Base-by-base conservation (phyloP, 1,140 invertebrate species). In the Ceratina australensis region DNA sequence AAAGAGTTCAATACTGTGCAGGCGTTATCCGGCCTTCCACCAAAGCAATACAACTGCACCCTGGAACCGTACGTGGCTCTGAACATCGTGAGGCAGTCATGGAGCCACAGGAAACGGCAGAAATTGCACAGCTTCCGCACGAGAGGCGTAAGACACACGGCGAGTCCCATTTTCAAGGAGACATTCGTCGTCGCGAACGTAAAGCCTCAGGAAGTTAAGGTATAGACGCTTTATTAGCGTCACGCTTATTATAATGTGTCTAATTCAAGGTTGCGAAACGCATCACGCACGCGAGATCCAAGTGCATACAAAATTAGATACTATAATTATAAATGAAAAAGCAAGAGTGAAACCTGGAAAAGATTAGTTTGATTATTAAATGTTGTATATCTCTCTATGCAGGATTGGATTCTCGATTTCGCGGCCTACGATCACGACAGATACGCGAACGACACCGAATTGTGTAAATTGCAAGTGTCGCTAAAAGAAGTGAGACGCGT, bases 391-490 rank as follows among this genome's bases (percentile, higher is more conserved):
- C 5, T 12, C 16, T 77, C 76, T 13, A 83, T 82, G 2, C 4
- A 93, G 92, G 91, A 92, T 24, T 93, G 92, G 91, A 84, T 88
- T 63, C 78, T 93, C 65, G 85, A 90, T 42, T 86, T 93, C 28
- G 71, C 83, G 7, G 90, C 88, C 2, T 83, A 87, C 69, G 91
- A 93, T 84, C 90, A 89, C 47, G 91, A 93, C 83, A 88, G 90
- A 52, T 92, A 89, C 65, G 91, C 90, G 2, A 93, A 92, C 84
- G 89, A 92, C 59, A 92, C 91, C 0, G 90, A 92, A 81, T 67
- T 93, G n/a, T 90, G 89, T 50, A 85, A 85, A n/a, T 78, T 92
- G 13, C 87, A 88, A 68, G 71, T 93, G 8, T 75, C 87, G n/a
- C 47, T 93, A 18, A 91, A 88, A 72, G 89, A 93, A 28, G 66